Evolutionary conservation across 2,113 vertebrate genomes (phyloP).

Genomic region (Ceratotherium simum): DNA sequence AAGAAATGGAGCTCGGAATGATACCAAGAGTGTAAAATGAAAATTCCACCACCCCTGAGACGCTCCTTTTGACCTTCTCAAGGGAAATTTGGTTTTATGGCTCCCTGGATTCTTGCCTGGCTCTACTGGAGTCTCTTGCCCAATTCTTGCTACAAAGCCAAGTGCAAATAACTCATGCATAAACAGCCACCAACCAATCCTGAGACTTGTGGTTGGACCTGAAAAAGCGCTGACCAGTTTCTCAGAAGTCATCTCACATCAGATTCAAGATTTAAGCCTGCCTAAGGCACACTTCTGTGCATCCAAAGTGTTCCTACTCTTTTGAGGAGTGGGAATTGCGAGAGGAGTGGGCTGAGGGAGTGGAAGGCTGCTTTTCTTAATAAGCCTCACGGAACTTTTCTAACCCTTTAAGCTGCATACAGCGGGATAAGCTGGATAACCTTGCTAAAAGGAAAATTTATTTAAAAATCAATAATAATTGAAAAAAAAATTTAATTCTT

Average conservation of each 20-base stretch:
- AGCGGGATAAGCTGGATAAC: not conserved
- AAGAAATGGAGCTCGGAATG: not conserved
- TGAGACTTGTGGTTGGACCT: fast-evolving
- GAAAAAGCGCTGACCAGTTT: fast-evolving
- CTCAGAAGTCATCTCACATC: not conserved
- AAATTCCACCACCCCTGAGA: not conserved
- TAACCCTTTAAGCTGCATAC: not conserved
- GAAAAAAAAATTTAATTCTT: not conserved
- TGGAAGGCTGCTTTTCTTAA: not conserved
- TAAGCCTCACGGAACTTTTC: not conserved
- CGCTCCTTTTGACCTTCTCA: not conserved
- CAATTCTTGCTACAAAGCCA: not conserved
- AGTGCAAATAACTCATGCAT: fast-evolving
- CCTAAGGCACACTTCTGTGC: not conserved
- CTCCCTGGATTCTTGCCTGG: not conserved
- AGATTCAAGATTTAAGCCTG: not conserved
- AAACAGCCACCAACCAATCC: too few relatives aligned
- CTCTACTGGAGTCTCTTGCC: not conserved
- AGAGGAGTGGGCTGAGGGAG: fast-evolving
- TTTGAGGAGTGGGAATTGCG: not conserved
- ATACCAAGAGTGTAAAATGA: not conserved
- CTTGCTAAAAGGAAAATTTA: not conserved
- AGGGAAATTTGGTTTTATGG: not conserved
- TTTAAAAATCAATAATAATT: not conserved
- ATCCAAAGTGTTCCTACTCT: fast-evolving